Base-by-base conservation (phyloP, 2,797 vertebrate species). In the Tiaroga cobitis region DNA sequence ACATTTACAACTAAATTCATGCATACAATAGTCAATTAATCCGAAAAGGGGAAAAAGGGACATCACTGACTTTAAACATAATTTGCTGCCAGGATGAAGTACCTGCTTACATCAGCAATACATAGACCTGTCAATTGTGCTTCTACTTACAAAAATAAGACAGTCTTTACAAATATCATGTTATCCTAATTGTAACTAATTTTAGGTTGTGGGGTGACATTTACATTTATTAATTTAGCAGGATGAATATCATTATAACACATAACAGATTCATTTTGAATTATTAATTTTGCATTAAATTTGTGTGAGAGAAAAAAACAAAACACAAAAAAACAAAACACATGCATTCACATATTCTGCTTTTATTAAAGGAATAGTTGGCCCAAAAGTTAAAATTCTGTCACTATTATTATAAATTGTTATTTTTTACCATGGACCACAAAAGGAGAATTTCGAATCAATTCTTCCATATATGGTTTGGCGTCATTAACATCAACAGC, bases 261-360 rank as follows among this genome's bases (percentile, higher is more conserved):
- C 67, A 65, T 63, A 73, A 8, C 68, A 81, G 37, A 37, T 37
- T 37, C 6, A 37, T 37, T 37, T 37, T 37, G 37, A 37, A 5
- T 37, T 37, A 37, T 63, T 32, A 0, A 56, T 51, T 68, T 26
- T 2, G n/a, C 59, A 65, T 81, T n/a, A n/a, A n/a, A n/a, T n/a
- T 65, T 68, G n/a, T 69, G 21, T 67, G 39, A 43, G 51, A 34
- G 32, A 8, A 68, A 8, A 54, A n/a, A 59, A n/a, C 9, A 16
- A 16, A 59, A 78, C 73, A 79, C n/a, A n/a, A n/a, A n/a, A n/a
- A n/a, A n/a, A n/a, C n/a, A 59, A 49, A 75, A 85, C 49, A 85
- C 59, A 87, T 85, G 86, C 89, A 90, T 72, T 46, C 82, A 82
- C 81, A 80, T 86, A 81, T 82, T 90, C 88, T 88, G 84, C 78